phyloP scores from a whole-genome alignment of 64 coral and sea anemone species.

The Stichodactyla helianthus region DNA sequence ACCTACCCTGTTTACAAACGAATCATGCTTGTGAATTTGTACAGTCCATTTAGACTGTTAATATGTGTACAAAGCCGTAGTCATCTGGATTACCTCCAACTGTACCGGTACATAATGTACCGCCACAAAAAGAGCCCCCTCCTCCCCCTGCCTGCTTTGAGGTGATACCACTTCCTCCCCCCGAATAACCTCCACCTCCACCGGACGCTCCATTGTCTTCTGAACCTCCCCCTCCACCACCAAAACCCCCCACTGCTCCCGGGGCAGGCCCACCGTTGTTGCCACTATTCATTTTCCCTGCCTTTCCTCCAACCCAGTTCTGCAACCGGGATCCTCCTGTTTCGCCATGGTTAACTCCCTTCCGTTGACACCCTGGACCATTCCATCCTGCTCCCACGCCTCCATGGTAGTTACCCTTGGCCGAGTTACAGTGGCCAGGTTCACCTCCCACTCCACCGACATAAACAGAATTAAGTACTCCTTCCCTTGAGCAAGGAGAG shows the following conservation, averaged over 20 bases:
- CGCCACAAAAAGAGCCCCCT: constrained; percentile 41
- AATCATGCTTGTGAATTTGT: too few species aligned
- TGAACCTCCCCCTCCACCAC: constrained; percentile 47
- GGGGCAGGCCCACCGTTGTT: constrained; percentile 42
- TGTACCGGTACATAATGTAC: constrained; percentile 3
- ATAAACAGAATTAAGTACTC: not conserved
- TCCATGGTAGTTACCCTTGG: constrained; percentile 4
- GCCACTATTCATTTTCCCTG: constrained; percentile 44
- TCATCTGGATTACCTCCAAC: constrained; percentile 40
- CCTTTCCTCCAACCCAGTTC: constrained; percentile 32
- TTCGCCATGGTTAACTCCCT: not conserved
- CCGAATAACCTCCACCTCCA: constrained; percentile 50
- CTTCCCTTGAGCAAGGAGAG: constrained; percentile 13
- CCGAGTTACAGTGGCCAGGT: constrained; percentile 30
- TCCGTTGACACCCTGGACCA: not conserved
- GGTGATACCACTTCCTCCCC: constrained; percentile 41
- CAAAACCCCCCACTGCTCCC: constrained; percentile 53
- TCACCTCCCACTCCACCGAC: constrained; percentile 33
- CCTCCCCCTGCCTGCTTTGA: constrained; percentile 30
- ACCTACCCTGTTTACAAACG: too few species aligned
- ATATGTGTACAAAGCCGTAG: constrained; percentile 38
- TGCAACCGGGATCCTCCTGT: constrained; percentile 15
- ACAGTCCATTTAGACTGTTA: too few species aligned
- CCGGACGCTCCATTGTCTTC: constrained; percentile 52
- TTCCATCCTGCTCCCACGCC: constrained; percentile 45